Evolutionary conservation across 2,888 invertebrate species (phyloP), one percentile per base, ranked within the genome.

Genomic region (Athalia circularis): DNA sequence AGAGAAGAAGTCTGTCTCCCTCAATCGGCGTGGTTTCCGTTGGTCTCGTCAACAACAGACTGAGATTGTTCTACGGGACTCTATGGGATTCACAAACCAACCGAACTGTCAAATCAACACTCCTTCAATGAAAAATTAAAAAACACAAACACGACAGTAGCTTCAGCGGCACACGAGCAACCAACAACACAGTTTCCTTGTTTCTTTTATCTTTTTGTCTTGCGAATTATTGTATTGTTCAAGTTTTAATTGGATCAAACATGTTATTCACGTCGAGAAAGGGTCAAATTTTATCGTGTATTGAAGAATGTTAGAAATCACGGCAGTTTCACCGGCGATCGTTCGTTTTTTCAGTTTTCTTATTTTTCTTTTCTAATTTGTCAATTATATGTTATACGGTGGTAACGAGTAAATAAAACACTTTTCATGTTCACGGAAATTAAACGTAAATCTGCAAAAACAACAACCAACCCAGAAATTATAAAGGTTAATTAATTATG

Each of bases 391-490:
- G n/a, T n/a, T n/a, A n/a, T 11, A 15, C 67, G 54, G 43, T 54
- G n/a, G 57, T 9, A 29, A 67, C 9, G 43, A 72, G 29, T 13
- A 72, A 59, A 57, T 13, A 45, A 59, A 13, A 75, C 47, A 64
- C 61, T 11, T 54, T 70, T 11, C 59, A 52, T 47, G 57, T 64
- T 77, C 50, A 48, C 48, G 72, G 61, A 54, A 76, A 85, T 84
- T 90, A 90, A 89, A 90, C 90, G 90, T 90, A 90, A 86, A 90
- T 90, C 90, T 90, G 90, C 87, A 90, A 90, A 90, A 86, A 88
- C 85, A 88, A 87, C 86, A 89, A 89, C 87, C 88, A 88, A 88
- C 88, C 89, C 89, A 89, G 87, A 84, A 85, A 87, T 86, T 88
- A 87, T 80, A 78, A 84, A 84, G 81, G 82, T 80, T 77, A 79